Evolutionary conservation across 2,113 vertebrate genomes (phyloP), one percentile per base, ranked within the genome.

Genomic region (Neopipo cinnamomea): DNA sequence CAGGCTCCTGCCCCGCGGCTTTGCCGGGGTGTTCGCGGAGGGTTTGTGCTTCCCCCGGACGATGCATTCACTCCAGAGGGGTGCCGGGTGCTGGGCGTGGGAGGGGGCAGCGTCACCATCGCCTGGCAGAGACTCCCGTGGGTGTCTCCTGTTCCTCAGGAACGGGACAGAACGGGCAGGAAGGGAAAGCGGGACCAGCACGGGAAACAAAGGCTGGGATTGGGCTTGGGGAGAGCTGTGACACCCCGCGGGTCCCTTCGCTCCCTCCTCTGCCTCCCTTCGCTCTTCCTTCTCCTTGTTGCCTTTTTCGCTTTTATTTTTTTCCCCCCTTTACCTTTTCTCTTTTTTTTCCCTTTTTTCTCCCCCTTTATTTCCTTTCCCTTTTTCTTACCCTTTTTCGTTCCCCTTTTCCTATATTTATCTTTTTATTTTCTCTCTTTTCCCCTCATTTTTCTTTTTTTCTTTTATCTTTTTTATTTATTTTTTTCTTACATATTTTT

Each of bases 331-430:
- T 41, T 41, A 41, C 23, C 41, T 44, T 27, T n/a, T 15, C 8
- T 37, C 18, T 19, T 19, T 20, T 8, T 14, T 8, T 2, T 14
- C 15, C 12, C 2, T 7, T 9, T 4, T 46, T 28, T 1, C 12
- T 37, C 8, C 6, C 5, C 1, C 7, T 8, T 14, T 20, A n/a
- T 24, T 2, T 2, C 1, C 9, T 6, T 4, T 7, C 1, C 4
- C 7, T 10, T 7, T 3, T 3, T 2, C 9, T 19, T 14, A 24
- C 3, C 9, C 31, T 8, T 31, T 59, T 58, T 10, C 14, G 10
- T 35, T 16, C 19, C 31, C 20, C 31, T 22, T 56, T 56, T 33
- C 31, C 31, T 56, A 22, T n/a, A n/a, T 33, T 56, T 22, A 56
- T 33, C 52, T 30, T 30, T 31, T 56, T 56, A 53, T 30, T 12